Base-by-base conservation (phyloP, 1,140 invertebrate genomes). In the Lepidotrigona ventralis region DNA sequence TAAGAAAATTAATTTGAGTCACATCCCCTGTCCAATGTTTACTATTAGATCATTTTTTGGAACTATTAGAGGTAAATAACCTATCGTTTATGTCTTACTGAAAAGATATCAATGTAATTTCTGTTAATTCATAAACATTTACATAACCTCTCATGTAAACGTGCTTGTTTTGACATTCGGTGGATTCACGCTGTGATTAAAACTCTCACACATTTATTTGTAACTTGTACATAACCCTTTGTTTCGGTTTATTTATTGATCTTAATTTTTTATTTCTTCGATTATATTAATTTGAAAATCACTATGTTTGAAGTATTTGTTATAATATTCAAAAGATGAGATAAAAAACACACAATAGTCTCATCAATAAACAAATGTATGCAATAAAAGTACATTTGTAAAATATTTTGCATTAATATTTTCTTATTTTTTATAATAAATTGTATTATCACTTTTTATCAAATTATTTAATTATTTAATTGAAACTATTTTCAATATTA, bases 21-120 rank as follows among this genome's bases (percentile, higher is more conserved):
- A 77, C 81, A 88, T 89, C 80, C 85, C 76, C 72, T 85, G 83
- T n/a, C 83, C 79, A 89, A 88, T 90, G 90, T 88, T 89, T 86
- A 89, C 83, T 58, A 86, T 85, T 84, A 80, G 60, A 89, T 79
- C 81, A 54, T 63, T 86, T 81, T 87, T 66, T 68, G 53, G 64
- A 54, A 63, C 29, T 53, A 68, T 60, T 68, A 51, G 81, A 90
- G 89, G 89, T 90, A 90, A 90, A 90, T 85, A 70, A 33, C 21
- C 56, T 66, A 77, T 70, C 64, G n/a, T 79, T 70, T 79, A 77
- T 46, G 15, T 23, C 51, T 75, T 70, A 29, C 29, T 51, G 64
- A 23, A n/a, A 46, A 64, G 39, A 66, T 58, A 33, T 53, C n/a
- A 66, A 14, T 71, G 66, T 58, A 39, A 63, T 70, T 33, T 54